phyloP scores from a whole-genome alignment of 2,113 vertebrate genomes.

The Taurulus bubalis region DNA sequence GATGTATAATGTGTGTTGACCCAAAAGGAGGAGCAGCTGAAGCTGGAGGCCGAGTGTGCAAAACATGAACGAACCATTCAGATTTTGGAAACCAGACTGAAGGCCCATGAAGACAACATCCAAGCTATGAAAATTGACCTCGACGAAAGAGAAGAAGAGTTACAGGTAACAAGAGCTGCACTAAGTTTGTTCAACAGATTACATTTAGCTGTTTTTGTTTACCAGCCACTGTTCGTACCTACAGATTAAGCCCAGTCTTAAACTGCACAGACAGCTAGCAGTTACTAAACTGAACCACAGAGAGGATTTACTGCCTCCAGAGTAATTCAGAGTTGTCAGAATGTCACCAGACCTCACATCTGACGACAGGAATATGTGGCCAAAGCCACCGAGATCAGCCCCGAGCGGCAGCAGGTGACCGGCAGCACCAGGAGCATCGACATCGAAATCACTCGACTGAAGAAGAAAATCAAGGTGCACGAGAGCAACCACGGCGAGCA shows the following conservation, averaged over 20 bases:
- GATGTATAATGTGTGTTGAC: not conserved
- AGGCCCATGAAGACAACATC: slow-evolving; percentile 37
- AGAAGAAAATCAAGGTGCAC: slow-evolving; percentile 69
- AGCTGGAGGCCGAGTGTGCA: slow-evolving; percentile 42
- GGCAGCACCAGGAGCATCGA: slow-evolving; percentile 57
- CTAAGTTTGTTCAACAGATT: not conserved
- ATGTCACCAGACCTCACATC: not conserved
- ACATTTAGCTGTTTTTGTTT: not conserved
- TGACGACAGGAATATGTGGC: slow-evolving; percentile 49
- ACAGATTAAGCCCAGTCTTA: not conserved
- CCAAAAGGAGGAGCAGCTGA: slow-evolving; percentile 62
- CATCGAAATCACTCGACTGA: slow-evolving; percentile 56
- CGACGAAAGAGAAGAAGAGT: slow-evolving; percentile 42
- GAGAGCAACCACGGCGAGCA: slow-evolving; percentile 86
- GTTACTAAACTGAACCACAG: not conserved
- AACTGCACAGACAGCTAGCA: not conserved
- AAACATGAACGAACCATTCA: slow-evolving; percentile 43
- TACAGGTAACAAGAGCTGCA: slow-evolving; percentile 39
- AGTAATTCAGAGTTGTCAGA: not conserved
- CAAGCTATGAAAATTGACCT: slow-evolving; percentile 50
- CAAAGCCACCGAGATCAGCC: slow-evolving; percentile 61
- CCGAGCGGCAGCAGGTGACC: slow-evolving; percentile 50
- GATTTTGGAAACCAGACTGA: slow-evolving; percentile 46
- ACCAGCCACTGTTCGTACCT: no score
- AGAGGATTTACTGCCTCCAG: not conserved